phyloP scores from a whole-genome alignment of 2,888 invertebrate species.

The Andrena chrysosceles region DNA sequence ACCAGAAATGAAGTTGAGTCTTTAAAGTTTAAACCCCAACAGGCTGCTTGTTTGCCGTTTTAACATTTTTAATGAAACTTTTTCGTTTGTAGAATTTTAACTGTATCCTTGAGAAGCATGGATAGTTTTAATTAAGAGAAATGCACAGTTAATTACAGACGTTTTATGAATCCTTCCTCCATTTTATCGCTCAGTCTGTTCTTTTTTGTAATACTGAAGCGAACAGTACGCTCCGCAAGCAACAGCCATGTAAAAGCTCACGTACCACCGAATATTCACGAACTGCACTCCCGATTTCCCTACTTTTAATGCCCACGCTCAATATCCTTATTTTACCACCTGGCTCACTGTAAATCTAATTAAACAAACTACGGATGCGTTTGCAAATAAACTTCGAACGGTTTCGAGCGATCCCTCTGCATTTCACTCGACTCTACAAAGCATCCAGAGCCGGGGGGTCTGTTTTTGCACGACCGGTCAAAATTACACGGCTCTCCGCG shows the following conservation, averaged over 20 bases:
- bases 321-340: conserved; percentile 29
- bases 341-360: conserved; percentile 34
- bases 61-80: neutral
- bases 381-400: conserved; percentile 14
- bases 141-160: neutral
- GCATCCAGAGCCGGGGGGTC: neutral
- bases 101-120: neutral
- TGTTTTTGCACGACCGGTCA: conserved; percentile 1
- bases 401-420: neutral
- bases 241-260: conserved; percentile 23
- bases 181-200: neutral
- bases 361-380: conserved; percentile 40
- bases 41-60: neutral
- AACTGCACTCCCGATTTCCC: conserved; percentile 7
- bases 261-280: conserved; percentile 13
- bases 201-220: neutral
- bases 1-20: neutral
- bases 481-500: conserved; percentile 6
- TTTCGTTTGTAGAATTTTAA: neutral
- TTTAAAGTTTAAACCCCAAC: neutral
- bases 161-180: neutral
- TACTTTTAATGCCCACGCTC: neutral
- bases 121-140: neutral
- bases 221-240: neutral
- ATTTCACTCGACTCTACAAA: neutral